These are phyloP conservation scores for Tuta absoluta DNA, from an alignment of 2,888 invertebrate species.

Conservation along the genomic window DNA sequence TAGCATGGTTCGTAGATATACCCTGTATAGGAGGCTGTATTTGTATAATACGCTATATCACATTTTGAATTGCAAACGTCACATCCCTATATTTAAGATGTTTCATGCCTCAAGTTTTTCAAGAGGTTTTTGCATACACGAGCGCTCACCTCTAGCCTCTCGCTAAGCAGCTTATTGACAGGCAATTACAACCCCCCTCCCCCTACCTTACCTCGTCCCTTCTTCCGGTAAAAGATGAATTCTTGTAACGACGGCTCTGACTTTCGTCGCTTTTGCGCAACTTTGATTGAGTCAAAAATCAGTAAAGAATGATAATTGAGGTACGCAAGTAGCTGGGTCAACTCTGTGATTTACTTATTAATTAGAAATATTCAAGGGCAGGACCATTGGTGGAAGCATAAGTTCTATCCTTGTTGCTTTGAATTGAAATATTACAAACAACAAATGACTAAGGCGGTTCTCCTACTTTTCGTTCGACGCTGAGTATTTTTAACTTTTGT, in stretches of 20 bases:
- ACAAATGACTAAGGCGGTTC: too few relatives aligned
- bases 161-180: slow-evolving; percentile 54
- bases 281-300: slow-evolving; percentile 11
- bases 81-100: not conserved
- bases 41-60: not conserved
- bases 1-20: too few relatives aligned
- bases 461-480: too few relatives aligned
- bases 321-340: not conserved
- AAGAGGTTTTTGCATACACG: slow-evolving; percentile 15
- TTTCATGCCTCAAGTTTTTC: slow-evolving; percentile 9
- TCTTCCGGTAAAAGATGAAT: slow-evolving; percentile 41
- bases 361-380: too few relatives aligned
- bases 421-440: too few relatives aligned
- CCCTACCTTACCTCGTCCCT: slow-evolving; percentile 26
- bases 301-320: not conserved
- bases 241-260: slow-evolving; percentile 50
- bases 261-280: slow-evolving; percentile 46
- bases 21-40: too few relatives aligned
- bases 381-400: too few relatives aligned
- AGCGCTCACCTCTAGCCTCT: slow-evolving; percentile 15
- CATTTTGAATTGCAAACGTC: not conserved
- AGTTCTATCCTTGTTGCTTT: too few relatives aligned
- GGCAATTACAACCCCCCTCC: slow-evolving; percentile 49
- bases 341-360: too few relatives aligned
- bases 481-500: too few relatives aligned